Percentiles rank a stretch among this genome's conserved stretches.
These are phyloP conservation scores for Lateolabrax maculatus DNA, from an alignment of 2,797 vertebrate species.

Conservation along the genomic window DNA sequence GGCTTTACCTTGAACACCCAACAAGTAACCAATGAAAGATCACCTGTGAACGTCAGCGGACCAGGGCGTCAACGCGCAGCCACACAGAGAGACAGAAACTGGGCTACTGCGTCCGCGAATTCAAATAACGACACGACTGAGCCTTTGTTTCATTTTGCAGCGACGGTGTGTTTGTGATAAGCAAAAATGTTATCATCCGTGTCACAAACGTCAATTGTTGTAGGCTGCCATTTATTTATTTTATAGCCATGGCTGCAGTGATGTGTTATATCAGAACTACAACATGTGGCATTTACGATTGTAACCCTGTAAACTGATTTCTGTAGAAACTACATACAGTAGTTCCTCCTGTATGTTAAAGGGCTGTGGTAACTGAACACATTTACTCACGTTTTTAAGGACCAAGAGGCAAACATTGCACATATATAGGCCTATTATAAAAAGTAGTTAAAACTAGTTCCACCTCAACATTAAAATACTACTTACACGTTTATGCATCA, in stretches of 20 bases:
- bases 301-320: background rate
- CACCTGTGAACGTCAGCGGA: conserved; percentile 40
- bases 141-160: background rate
- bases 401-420: too few species aligned
- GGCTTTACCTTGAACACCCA: conserved; percentile 62
- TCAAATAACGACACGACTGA: background rate
- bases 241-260: background rate
- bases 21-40: conserved; percentile 54
- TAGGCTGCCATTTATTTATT: background rate
- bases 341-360: background rate
- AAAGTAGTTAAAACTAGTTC: background rate
- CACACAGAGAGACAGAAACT: background rate
- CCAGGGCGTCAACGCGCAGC: conserved; percentile 18
- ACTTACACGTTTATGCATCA: background rate
- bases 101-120: background rate
- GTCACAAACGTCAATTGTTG: background rate
- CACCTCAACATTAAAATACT: background rate
- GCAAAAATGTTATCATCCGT: background rate
- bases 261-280: background rate
- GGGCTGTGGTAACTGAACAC: background rate
- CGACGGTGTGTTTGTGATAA: background rate
- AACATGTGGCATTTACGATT: background rate
- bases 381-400: too few species aligned
- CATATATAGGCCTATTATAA: too few species aligned
- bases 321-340: too few species aligned